Conservation (phyloP, 2,888 invertebrate genomes). For the Oligia latruncula region DNA sequence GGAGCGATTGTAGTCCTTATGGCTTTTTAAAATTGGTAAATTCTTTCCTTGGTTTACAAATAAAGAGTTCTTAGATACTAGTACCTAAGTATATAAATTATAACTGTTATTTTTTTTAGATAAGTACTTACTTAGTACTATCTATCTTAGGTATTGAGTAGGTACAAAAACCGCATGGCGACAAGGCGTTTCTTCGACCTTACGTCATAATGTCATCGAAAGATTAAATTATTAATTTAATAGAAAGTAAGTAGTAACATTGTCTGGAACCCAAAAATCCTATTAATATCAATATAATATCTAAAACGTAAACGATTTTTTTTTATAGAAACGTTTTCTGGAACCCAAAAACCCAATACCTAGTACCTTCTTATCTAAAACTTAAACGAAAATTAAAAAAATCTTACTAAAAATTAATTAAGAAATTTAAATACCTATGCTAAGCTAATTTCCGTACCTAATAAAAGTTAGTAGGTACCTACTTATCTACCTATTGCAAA, state of each 20-base stretch:
- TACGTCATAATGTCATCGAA: not conserved
- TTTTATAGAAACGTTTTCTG: no score
- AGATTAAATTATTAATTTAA: not conserved
- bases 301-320: no score
- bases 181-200: conserved; percentile 6
- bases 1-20: conserved; percentile 33
- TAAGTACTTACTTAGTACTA: no score
- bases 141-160: not conserved
- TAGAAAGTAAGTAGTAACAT: not conserved
- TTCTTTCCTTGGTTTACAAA: no score
- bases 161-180: conserved; percentile 19
- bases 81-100: not conserved
- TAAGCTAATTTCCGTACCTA: not conserved
- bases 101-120: not conserved
- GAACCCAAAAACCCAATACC: not conserved
- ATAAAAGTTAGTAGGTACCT: not conserved
- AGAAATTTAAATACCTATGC: no score
- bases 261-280: not conserved
- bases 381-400: no score
- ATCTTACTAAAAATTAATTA: no score
- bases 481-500: not conserved
- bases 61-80: not conserved
- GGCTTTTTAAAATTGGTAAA: conserved; percentile 4
- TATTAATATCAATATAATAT: no score
- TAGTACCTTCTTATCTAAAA: no score